Base-by-base conservation (phyloP, 2,888 invertebrate genomes). In the Brachynemurus nebulosus region DNA sequence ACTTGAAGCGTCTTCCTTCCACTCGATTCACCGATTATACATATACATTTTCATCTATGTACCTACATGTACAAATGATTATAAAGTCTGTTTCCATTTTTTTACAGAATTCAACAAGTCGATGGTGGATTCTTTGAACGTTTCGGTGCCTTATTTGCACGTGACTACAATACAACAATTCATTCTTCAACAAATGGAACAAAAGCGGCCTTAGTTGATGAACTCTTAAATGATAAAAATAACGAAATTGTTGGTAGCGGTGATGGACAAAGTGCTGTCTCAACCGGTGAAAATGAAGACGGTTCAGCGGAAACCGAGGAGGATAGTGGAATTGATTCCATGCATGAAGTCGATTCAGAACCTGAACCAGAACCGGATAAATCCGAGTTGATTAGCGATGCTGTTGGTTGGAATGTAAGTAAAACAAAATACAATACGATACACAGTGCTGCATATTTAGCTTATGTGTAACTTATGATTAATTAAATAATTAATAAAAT, bases 111-210 rank as follows among this genome's bases (percentile, higher is more conserved):
- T 51, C 85, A 85, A 67, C 81, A 85, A 66, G 72, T 81, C 14
- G 86, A 86, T 61, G 84, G 81, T 53, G 80, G 85, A 40, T 86
- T 86, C 63, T 86, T 88, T 59, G 86, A 86, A 61, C 82, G 80
- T 57, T 83, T 86, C 54, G 86, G 86, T 1, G 79, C 80, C 0
- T 67, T 85, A 40, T 64, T 86, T 44, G n/a, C n/a, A n/a, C 72
- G 74, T 42, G 79, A 80, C 58, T 52, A 57, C 43, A 55, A 60
- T 4, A 64, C 64, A 0, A 56, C 57, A 46, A 56, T 59, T 7
- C 47, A 55, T 45, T 51, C 58, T 12, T 51, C 12, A 5, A 11
- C 44, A 44, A 42, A 33, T 41, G 5, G 45, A 43, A 23, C n/a
- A 45, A 5, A n/a, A 30, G 45, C n/a, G 47, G 44, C 14, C 42